Conservation (phyloP, 1,140 invertebrate genomes). For the Zaprionus nigranus region DNA sequence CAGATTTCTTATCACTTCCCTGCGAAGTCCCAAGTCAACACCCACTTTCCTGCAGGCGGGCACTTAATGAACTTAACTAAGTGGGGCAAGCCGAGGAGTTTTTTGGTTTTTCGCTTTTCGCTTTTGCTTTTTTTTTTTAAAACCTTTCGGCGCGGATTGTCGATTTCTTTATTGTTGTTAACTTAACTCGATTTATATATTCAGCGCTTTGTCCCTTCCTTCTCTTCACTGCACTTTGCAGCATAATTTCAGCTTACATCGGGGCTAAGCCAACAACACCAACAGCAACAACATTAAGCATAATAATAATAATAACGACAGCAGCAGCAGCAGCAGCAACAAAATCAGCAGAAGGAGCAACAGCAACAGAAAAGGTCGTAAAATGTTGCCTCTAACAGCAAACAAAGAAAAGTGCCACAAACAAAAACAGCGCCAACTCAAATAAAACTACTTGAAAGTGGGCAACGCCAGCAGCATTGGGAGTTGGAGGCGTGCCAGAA, state of each 20-base stretch:
- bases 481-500: neutral
- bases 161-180: conserved; percentile 39
- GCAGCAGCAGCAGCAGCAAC: conserved; percentile 5
- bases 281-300: neutral
- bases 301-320: neutral
- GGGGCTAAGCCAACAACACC: too few relatives aligned
- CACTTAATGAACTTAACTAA: conserved; percentile 39
- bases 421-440: conserved; percentile 52
- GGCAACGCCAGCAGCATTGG: neutral
- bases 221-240: conserved; percentile 49
- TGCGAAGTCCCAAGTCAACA: conserved; percentile 18
- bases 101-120: conserved; percentile 33
- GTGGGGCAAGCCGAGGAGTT: conserved; percentile 19
- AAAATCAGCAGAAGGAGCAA: neutral
- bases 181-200: conserved; percentile 59
- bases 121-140: neutral
- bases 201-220: conserved; percentile 40
- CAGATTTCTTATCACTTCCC: neutral
- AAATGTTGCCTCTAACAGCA: conserved; percentile 52
- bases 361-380: conserved; percentile 34
- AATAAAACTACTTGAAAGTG: conserved; percentile 57
- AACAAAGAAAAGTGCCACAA: conserved; percentile 43
- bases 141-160: conserved; percentile 20
- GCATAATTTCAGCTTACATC: too few relatives aligned
- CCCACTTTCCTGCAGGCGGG: neutral